Conservation (phyloP, 2,797 vertebrate species). For the Setipinna tenuifilis region DNA sequence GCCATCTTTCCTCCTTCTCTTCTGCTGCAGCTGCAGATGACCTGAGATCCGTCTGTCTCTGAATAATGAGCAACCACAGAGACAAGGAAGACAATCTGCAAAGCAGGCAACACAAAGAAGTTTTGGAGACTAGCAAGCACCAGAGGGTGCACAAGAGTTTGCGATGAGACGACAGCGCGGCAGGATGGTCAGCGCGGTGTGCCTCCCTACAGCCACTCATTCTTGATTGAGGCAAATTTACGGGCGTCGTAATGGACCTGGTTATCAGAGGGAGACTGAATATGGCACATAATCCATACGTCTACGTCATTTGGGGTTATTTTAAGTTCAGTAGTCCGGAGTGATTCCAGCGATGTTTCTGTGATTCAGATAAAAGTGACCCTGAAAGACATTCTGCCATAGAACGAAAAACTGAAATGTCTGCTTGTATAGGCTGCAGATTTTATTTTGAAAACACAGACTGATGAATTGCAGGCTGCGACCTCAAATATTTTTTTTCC, state of each 20-base stretch:
- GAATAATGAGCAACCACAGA: conserved; percentile 98
- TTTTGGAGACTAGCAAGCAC: conserved; percentile 88
- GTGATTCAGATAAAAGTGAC: neutral
- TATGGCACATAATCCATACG: conserved; percentile 63
- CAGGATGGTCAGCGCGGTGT: conserved; percentile 74
- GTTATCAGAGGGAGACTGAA: conserved; percentile 36
- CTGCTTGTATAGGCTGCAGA: neutral
- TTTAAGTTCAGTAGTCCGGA: conserved; percentile 63
- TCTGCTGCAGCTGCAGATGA: conserved; percentile 95
- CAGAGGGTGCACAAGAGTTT: conserved; percentile 99
- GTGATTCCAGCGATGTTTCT: neutral
- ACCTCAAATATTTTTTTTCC: too few species aligned
- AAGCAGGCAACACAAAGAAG: conserved; percentile 93
- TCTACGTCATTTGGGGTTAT: conserved; percentile 75
- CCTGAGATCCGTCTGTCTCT: conserved; percentile 99
- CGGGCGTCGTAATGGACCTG: conserved; percentile 45
- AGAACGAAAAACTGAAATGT: neutral
- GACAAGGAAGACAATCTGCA: conserved; percentile 97
- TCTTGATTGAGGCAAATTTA: conserved; percentile 71
- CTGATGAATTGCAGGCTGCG: too few species aligned
- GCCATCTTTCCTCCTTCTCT: conserved; percentile 98
- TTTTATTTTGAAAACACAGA: neutral
- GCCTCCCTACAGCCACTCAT: conserved; percentile 73
- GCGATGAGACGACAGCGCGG: conserved; percentile 77
- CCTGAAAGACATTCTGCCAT: neutral